Evolutionary conservation across 2,888 invertebrate genomes (phyloP).

Genomic region (Rhamnusium bicolor): DNA sequence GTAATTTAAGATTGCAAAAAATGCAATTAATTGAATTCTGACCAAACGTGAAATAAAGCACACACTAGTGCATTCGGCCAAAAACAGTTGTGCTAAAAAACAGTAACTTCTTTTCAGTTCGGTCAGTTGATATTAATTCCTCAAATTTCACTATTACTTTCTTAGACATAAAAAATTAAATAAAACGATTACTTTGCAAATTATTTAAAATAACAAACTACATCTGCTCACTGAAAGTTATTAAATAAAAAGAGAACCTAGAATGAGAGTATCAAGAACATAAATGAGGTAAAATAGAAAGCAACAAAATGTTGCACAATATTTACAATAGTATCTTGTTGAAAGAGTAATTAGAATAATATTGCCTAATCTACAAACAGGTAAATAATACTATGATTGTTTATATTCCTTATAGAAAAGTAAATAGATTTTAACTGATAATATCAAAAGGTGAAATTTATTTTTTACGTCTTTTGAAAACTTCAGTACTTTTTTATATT

Average conservation of each 20-base stretch:
- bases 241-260: neutral
- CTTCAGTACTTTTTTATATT: too few species aligned
- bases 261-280: neutral
- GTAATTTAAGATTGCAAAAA: too few species aligned
- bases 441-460: too few species aligned
- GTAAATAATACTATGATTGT: conserved; percentile 39
- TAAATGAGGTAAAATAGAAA: neutral
- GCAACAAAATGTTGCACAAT: conserved; percentile 16
- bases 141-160: too few species aligned
- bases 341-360: conserved; percentile 22
- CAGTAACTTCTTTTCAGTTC: too few species aligned
- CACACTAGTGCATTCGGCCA: neutral
- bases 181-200: neutral
- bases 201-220: neutral
- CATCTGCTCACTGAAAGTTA: conserved; percentile 6
- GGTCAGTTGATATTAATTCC: too few species aligned
- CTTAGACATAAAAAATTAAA: neutral
- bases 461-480: too few species aligned
- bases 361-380: conserved; percentile 32
- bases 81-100: neutral
- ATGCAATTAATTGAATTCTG: too few species aligned
- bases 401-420: conserved; percentile 27
- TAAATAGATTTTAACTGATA: neutral
- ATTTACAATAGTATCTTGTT: conserved; percentile 27
- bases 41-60: neutral